Percentiles rank a stretch among this genome's conserved stretches.
Conservation (phyloP, 2,113 vertebrate species). For the Brachyhypopomus gauderio region DNA sequence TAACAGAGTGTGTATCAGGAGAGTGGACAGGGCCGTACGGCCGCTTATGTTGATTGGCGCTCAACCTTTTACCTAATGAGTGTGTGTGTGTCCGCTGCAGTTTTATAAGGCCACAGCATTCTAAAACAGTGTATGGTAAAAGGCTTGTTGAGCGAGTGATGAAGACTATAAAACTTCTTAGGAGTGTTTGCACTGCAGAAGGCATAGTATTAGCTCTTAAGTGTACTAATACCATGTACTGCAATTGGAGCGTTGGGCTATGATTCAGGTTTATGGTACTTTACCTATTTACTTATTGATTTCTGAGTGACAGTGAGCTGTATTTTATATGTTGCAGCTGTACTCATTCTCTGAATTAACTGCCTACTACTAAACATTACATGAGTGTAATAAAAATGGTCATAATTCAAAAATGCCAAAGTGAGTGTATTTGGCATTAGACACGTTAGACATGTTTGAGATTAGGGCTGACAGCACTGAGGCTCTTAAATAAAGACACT, state of each 20-base stretch:
- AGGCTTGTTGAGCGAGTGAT: background rate
- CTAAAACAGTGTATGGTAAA: background rate
- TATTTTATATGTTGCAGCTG: slow-evolving; percentile 25
- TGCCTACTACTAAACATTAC: slow-evolving; percentile 34
- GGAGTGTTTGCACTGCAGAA: slow-evolving; percentile 10
- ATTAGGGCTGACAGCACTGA: background rate
- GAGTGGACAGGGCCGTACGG: slow-evolving; percentile 28
- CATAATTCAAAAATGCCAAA: slow-evolving; percentile 26
- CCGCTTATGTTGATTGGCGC: slow-evolving; percentile 35
- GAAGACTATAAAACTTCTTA: background rate
- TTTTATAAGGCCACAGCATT: background rate
- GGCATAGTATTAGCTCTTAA: slow-evolving; percentile 19
- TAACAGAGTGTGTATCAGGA: slow-evolving; percentile 15
- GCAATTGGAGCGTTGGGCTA: background rate
- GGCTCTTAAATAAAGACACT: background rate
- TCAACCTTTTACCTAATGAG: background rate
- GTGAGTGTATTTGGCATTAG: slow-evolving; percentile 21
- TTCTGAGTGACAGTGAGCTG: slow-evolving; percentile 18
- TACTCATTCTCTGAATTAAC: slow-evolving; percentile 18
- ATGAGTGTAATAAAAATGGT: slow-evolving; percentile 33
- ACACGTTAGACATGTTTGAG: slow-evolving; percentile 2
- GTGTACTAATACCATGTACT: background rate
- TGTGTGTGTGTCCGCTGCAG: background rate
- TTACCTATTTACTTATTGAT: slow-evolving; percentile 50
- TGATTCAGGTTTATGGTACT: slow-evolving; percentile 15